These are phyloP conservation scores for Anoplius nigerrimus DNA, from an alignment of 2,888 invertebrate genomes.

Conservation along the genomic window DNA sequence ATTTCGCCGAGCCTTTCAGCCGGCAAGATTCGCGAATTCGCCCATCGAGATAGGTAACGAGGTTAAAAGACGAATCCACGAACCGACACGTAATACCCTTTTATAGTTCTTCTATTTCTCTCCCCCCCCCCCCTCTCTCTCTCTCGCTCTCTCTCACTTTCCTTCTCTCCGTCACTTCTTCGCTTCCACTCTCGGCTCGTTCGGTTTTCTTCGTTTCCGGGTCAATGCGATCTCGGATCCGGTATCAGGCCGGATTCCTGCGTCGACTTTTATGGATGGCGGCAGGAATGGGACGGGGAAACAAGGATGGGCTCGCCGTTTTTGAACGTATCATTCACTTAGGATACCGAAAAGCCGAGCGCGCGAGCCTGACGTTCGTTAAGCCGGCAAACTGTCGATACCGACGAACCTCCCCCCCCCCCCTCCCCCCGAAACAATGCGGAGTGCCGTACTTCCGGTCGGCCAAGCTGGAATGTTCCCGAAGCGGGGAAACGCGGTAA, in stretches of 20 bases:
- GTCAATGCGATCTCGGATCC: slow-evolving; percentile 52
- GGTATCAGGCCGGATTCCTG: slow-evolving; percentile 53
- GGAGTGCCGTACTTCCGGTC: too few species aligned
- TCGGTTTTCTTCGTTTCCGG: slow-evolving; percentile 56
- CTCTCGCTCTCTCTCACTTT: slow-evolving; percentile 6
- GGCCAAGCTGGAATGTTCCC: too few species aligned
- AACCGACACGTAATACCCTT: too few species aligned
- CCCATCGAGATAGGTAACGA: too few species aligned
- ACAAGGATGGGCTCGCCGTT: slow-evolving; percentile 21
- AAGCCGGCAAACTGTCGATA: slow-evolving; percentile 23
- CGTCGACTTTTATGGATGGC: slow-evolving; percentile 55
- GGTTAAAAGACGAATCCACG: too few species aligned
- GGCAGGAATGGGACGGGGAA: slow-evolving; percentile 34
- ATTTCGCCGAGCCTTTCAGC: too few species aligned
- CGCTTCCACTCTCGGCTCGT: slow-evolving; percentile 43
- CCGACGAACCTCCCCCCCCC: too few species aligned
- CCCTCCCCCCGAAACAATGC: too few species aligned
- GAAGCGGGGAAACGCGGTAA: too few species aligned
- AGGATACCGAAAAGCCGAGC: slow-evolving; percentile 43
- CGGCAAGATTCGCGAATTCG: too few species aligned
- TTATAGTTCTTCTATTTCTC: slow-evolving; percentile 28
- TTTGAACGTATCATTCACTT: slow-evolving; percentile 51
- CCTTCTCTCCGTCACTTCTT: slow-evolving; percentile 22
- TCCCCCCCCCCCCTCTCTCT: slow-evolving; percentile 14
- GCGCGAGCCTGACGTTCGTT: slow-evolving; percentile 52